Percentiles rank a stretch among this genome's conserved stretches.
Evolutionary conservation across 2,113 vertebrate species (phyloP).

Genomic region (Benitochromis conjunctus): DNA sequence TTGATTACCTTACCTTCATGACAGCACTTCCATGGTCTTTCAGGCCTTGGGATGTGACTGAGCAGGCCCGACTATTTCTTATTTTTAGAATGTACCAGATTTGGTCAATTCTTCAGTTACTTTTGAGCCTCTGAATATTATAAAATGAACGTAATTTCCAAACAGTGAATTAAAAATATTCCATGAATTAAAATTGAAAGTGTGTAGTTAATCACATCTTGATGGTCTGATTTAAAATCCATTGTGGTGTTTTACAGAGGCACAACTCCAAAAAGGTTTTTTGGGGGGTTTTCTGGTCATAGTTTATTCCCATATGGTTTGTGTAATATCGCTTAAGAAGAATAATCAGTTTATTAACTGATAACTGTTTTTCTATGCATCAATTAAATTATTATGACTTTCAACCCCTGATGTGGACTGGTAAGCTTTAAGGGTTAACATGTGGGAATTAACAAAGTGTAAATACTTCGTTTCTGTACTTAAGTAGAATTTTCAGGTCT

Average conservation of each 20-base stretch:
- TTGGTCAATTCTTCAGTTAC: not conserved
- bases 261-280: not conserved
- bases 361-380: constrained; percentile 25
- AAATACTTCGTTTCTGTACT: too few species aligned
- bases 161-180: not conserved
- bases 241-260: not conserved
- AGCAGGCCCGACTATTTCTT: not conserved
- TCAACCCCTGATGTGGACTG: not conserved
- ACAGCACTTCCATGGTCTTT: not conserved
- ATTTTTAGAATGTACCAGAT: not conserved
- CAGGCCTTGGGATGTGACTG: not conserved
- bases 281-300: not conserved
- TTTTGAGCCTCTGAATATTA: not conserved
- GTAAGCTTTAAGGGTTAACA: not conserved
- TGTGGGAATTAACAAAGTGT: too few species aligned
- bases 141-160: not conserved
- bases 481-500: too few species aligned
- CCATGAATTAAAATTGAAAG: not conserved
- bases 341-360: not conserved
- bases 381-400: constrained; percentile 19
- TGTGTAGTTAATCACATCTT: not conserved
- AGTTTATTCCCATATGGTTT: not conserved
- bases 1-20: not conserved
- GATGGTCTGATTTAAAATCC: not conserved
- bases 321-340: not conserved